Evolutionary conservation across 2,797 vertebrate species (phyloP).

Genomic region (Antrozous pallidus): DNA sequence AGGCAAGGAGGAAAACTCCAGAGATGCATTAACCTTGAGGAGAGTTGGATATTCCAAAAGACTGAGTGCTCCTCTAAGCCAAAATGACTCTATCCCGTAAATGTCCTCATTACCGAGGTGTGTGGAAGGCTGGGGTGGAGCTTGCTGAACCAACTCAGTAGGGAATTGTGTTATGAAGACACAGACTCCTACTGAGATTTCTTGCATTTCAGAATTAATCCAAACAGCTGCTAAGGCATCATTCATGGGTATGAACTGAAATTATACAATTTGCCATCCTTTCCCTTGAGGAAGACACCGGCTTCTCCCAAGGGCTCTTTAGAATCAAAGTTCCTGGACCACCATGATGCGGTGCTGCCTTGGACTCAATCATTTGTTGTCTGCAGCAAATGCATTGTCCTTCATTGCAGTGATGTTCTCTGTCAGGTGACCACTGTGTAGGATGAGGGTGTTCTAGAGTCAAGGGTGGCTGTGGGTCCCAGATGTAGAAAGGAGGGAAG

Average conservation of each 20-base stretch:
- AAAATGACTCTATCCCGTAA: neutral
- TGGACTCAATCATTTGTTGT: neutral
- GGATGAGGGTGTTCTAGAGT: neutral
- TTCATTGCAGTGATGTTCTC: neutral
- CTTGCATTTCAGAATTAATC: constrained; percentile 40
- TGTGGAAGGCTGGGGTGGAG: neutral
- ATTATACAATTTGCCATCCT: neutral
- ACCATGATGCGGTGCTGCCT: neutral
- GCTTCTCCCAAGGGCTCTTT: neutral
- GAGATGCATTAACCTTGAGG: neutral
- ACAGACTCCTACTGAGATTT: neutral
- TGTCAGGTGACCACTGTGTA: neutral
- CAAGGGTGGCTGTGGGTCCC: neutral
- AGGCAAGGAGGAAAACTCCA: neutral
- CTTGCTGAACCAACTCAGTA: neutral
- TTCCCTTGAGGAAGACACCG: neutral
- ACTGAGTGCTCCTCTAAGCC: neutral
- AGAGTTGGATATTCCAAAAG: neutral
- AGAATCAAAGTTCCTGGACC: neutral
- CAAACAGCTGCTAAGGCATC: constrained; percentile 31
- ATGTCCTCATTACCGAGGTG: neutral
- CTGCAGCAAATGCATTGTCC: neutral
- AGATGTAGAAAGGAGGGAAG: constrained; percentile 54
- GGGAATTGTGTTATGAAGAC: constrained; percentile 38
- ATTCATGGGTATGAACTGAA: constrained; percentile 24